A percentile compares a stretch with the other conserved stretches of the same genome.
Conservation (phyloP, 2,113 vertebrate genomes). For the Coptodon bakossiorum region DNA sequence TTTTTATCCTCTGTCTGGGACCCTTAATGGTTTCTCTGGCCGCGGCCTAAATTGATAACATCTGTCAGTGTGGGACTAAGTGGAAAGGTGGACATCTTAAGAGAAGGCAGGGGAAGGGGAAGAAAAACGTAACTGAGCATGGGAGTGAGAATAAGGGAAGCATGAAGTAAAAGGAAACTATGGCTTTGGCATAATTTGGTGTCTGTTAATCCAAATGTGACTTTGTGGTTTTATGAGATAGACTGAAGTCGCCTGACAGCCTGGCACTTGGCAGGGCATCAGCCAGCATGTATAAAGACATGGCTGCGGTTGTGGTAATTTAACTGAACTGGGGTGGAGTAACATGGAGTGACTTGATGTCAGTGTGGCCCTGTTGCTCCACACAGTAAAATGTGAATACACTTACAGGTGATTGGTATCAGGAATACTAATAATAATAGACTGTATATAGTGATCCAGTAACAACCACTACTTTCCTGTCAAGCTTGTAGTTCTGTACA, state of each 20-base stretch:
- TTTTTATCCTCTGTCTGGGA: constrained; percentile 15
- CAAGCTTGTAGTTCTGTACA: neutral
- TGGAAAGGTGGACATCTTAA: constrained; percentile 20
- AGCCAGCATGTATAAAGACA: neutral
- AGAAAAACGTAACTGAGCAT: neutral
- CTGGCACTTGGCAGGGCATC: neutral
- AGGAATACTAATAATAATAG: neutral
- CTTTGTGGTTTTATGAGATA: neutral
- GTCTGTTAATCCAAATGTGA: neutral
- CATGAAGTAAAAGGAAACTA: neutral
- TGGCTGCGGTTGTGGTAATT: neutral
- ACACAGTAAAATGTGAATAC: neutral
- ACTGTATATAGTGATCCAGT: neutral
- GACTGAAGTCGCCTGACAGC: neutral
- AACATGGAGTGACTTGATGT: neutral
- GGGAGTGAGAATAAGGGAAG: neutral
- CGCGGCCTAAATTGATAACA: constrained; percentile 43
- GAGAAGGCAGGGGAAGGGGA: neutral
- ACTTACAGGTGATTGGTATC: neutral
- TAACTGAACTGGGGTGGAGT: neutral
- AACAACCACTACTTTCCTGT: neutral
- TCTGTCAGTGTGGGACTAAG: constrained; percentile 37
- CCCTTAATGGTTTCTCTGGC: constrained; percentile 35
- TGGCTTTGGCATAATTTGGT: neutral
- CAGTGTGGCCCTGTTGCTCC: neutral